phyloP scores from a whole-genome alignment of 2,113 vertebrate genomes.

The Carettochelys insculpta region DNA sequence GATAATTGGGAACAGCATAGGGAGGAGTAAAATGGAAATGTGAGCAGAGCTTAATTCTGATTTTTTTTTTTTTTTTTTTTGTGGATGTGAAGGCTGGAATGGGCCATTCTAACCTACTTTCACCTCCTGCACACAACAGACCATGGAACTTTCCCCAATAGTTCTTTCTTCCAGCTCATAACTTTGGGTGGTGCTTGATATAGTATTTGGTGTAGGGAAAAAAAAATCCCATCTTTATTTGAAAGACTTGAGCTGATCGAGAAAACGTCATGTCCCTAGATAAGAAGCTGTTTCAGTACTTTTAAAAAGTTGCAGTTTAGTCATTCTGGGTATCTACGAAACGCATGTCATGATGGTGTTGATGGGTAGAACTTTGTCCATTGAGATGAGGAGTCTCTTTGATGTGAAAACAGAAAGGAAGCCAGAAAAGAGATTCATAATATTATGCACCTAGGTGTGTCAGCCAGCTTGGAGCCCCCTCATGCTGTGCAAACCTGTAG shows the following conservation, averaged over 20 bases:
- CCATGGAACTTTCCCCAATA: neutral
- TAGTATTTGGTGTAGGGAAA: neutral
- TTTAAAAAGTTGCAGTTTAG: rapidly evolving
- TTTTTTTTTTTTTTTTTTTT: neutral
- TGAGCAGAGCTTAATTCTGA: neutral
- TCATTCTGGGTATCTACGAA: rapidly evolving
- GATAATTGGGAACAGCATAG: neutral
- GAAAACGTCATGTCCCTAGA: rapidly evolving
- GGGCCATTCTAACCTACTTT: neutral
- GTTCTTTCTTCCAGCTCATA: rapidly evolving
- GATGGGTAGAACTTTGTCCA: neutral
- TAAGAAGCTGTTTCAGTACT: neutral
- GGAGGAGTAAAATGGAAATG: neutral
- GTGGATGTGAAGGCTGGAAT: neutral
- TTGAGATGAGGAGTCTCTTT: neutral
- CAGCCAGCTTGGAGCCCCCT: rapidly evolving
- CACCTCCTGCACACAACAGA: neutral
- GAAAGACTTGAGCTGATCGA: neutral
- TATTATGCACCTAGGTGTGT: neutral
- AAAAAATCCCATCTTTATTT: neutral
- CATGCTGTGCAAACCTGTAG: rapidly evolving
- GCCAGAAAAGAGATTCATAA: rapidly evolving
- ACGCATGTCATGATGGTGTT: rapidly evolving
- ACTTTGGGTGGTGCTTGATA: neutral
- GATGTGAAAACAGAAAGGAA: neutral